Conservation (phyloP, 2,888 invertebrate species). For the Phyllotreta cruciferae region DNA sequence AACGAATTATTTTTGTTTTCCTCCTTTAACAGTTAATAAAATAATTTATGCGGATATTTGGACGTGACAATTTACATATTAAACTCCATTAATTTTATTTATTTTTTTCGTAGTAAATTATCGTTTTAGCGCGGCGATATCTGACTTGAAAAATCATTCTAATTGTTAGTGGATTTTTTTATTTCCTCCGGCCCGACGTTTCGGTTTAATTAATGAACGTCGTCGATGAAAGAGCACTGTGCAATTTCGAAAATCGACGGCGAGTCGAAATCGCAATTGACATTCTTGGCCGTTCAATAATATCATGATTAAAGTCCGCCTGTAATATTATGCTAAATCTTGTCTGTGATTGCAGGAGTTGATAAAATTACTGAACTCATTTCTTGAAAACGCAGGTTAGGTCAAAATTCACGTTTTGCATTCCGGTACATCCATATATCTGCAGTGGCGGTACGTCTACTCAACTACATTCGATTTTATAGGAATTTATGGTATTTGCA, state of each 20-base stretch:
- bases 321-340: constrained; percentile 26
- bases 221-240: too few species aligned
- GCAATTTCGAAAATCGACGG: too few species aligned
- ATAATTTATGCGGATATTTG: background rate
- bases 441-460: background rate
- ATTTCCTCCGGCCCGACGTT: background rate
- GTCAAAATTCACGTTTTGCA: constrained; percentile 40
- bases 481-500: too few species aligned
- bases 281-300: too few species aligned
- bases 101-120: constrained; percentile 8
- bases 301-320: constrained; percentile 16
- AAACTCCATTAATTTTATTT: constrained; percentile 5
- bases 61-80: constrained; percentile 9
- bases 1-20: background rate
- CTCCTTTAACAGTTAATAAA: constrained; percentile 4
- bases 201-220: too few species aligned
- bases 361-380: constrained; percentile 23
- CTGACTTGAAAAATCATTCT: constrained; percentile 7
- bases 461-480: too few species aligned
- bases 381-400: constrained; percentile 25
- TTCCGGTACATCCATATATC: constrained; percentile 37
- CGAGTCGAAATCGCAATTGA: too few species aligned
- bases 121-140: background rate
- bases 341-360: constrained; percentile 24
- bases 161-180: background rate